These are phyloP conservation scores for Eubucco bourcierii DNA, from an alignment of 2,113 vertebrate species.

Conservation along the genomic window DNA sequence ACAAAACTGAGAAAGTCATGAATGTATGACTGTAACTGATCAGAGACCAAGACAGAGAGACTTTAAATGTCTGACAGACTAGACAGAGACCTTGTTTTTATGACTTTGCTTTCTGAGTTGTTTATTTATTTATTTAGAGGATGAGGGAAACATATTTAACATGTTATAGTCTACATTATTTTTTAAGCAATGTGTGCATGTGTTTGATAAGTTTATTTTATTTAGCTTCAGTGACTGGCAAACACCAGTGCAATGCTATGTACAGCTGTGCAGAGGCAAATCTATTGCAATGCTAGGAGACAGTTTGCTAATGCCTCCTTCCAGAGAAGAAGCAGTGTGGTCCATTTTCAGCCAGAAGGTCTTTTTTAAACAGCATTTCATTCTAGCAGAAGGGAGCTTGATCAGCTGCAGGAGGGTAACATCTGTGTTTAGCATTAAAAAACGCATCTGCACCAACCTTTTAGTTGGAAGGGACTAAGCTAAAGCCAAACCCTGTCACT, in stretches of 20 bases:
- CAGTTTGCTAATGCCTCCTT: neutral
- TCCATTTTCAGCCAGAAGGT: neutral
- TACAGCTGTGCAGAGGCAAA: neutral
- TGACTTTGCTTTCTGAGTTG: neutral
- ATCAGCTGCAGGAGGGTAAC: neutral
- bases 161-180: neutral
- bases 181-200: neutral
- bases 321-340: neutral
- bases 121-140: neutral
- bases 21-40: neutral
- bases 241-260: neutral
- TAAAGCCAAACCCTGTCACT: neutral
- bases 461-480: neutral
- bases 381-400: neutral
- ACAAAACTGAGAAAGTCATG: neutral
- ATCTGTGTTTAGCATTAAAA: neutral
- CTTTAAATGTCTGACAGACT: neutral
- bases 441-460: neutral
- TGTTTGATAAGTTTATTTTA: neutral
- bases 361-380: neutral
- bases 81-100: neutral
- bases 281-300: neutral
- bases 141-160: neutral
- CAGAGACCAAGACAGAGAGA: neutral
- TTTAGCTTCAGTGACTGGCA: neutral